A percentile compares a stretch with the other conserved stretches of the same genome.
phyloP scores from a whole-genome alignment of 2,113 vertebrate species.

The Pelobates fuscus region DNA sequence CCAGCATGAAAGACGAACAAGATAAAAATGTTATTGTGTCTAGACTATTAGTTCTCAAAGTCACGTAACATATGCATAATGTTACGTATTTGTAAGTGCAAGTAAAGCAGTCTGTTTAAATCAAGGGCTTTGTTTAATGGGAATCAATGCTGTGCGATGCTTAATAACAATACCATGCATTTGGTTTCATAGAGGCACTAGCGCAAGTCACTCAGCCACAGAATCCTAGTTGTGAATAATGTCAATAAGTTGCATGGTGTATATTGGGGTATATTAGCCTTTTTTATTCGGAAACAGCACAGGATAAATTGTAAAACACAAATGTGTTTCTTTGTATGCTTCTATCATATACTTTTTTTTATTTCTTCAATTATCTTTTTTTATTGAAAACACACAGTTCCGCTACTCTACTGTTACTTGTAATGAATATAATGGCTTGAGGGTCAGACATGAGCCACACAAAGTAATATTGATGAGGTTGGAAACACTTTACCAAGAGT shows the following conservation, averaged over 20 bases:
- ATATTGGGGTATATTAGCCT: too few relatives aligned
- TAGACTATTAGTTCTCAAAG: constrained; percentile 15
- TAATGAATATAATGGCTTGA: too few relatives aligned
- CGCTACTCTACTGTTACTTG: too few relatives aligned
- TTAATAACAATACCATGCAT: not conserved
- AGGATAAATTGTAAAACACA: too few relatives aligned
- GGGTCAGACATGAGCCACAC: too few relatives aligned
- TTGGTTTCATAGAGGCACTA: not conserved
- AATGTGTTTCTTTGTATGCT: too few relatives aligned
- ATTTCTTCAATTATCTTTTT: too few relatives aligned
- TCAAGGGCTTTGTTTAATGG: not conserved
- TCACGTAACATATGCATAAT: constrained; percentile 11
- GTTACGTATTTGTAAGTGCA: not conserved
- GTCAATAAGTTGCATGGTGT: not conserved
- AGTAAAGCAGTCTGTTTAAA: not conserved
- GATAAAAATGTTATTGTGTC: constrained; percentile 28
- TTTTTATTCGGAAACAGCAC: too few relatives aligned
- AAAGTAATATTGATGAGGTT: too few relatives aligned
- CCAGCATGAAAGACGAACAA: constrained; percentile 20
- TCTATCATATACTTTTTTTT: too few relatives aligned
- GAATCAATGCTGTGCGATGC: not conserved
- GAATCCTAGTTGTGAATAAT: not conserved
- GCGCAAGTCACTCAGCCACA: not conserved
- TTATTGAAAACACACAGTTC: too few relatives aligned
- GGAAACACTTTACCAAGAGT: too few relatives aligned